Evolutionary conservation across 2,113 vertebrate species (phyloP).

Genomic region (Accipiter cooperii): DNA sequence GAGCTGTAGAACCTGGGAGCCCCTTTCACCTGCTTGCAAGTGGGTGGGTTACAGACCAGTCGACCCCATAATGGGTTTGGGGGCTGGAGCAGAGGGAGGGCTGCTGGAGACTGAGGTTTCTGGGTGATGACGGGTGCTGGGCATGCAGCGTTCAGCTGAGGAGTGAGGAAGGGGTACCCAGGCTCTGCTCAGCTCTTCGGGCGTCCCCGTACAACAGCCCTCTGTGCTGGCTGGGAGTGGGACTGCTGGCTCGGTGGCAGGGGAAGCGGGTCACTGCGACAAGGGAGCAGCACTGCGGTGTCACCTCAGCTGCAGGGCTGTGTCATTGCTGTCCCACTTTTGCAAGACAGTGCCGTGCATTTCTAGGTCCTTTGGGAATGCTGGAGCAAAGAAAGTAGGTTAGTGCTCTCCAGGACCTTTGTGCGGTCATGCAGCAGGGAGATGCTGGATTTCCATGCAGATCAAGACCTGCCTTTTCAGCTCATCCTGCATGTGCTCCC

Average conservation of each 20-base stretch:
- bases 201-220: accelerated
- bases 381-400: background rate
- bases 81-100: background rate
- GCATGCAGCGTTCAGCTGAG: background rate
- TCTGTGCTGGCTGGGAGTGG: background rate
- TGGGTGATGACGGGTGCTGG: background rate
- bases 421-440: background rate
- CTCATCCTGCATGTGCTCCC: background rate
- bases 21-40: background rate
- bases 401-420: background rate
- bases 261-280: accelerated
- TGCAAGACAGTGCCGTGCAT: background rate
- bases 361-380: background rate
- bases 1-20: background rate
- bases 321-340: background rate
- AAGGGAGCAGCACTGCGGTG: background rate
- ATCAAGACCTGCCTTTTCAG: background rate
- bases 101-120: background rate
- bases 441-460: background rate
- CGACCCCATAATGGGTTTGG: accelerated
- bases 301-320: background rate
- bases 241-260: background rate
- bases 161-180: background rate
- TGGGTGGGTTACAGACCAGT: background rate
- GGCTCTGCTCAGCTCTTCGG: background rate